A percentile compares a stretch with the other conserved stretches of the same genome.
phyloP scores from a whole-genome alignment of 1,140 invertebrate species.

The Archegozetes longisetosus region DNA sequence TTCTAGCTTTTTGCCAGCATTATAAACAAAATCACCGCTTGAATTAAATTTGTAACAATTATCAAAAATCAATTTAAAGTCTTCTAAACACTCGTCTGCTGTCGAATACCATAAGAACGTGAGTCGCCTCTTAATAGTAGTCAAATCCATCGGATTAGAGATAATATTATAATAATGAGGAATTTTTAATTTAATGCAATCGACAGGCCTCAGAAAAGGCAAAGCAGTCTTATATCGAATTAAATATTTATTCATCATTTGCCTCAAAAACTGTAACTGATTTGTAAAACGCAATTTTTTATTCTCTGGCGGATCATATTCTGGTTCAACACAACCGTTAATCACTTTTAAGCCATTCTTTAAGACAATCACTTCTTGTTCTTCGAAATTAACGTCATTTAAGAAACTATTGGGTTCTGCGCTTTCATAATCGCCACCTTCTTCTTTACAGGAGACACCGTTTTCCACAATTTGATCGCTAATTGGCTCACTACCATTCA shows the following conservation, averaged over 20 bases:
- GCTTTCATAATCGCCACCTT: no score
- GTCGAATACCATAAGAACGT: conserved; percentile 78
- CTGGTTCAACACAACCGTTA: not conserved
- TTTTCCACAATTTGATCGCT: no score
- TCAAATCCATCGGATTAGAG: conserved; percentile 96
- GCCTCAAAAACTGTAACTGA: conserved; percentile 5
- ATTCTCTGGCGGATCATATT: not conserved
- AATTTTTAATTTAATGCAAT: conserved; percentile 8
- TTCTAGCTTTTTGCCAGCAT: conserved; percentile 89
- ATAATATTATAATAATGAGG: conserved; percentile 97
- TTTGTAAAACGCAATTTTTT: conserved; percentile 3
- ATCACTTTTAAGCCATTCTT: not conserved
- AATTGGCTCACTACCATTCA: no score
- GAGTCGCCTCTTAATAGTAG: conserved; percentile 93
- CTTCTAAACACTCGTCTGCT: conserved; percentile 74
- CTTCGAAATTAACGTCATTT: no score
- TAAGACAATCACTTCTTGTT: no score
- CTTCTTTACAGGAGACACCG: no score
- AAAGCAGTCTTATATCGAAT: conserved; percentile 10
- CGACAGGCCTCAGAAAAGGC: conserved; percentile 7
- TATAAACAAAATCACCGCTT: conserved; percentile 89
- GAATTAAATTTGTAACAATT: conserved; percentile 98
- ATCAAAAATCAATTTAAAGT: conserved; percentile 90
- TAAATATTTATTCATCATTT: conserved; percentile 9
- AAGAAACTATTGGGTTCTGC: no score